These are phyloP conservation scores for Drosophila pruinosa DNA, from an alignment of 1,140 invertebrate species.

Conservation along the genomic window DNA sequence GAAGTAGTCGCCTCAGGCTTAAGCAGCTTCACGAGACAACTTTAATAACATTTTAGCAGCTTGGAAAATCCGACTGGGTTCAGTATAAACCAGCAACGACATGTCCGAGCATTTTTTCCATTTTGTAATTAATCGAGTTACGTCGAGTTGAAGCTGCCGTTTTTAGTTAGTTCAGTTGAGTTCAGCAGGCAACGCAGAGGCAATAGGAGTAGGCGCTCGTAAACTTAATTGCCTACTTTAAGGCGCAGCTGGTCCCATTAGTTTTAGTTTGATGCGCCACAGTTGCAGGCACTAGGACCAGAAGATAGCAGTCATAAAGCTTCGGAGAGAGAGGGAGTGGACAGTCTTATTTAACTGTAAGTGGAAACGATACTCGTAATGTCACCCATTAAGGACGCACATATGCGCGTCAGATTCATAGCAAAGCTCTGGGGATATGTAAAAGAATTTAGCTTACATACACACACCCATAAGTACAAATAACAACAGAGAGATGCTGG, in stretches of 20 bases:
- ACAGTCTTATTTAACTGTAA: constrained; percentile 28
- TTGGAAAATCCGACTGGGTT: not conserved
- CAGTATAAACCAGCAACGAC: constrained; percentile 16
- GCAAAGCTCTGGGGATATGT: constrained; percentile 55
- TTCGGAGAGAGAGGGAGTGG: not conserved
- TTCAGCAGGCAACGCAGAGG: not conserved
- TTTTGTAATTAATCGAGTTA: constrained; percentile 64
- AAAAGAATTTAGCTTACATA: constrained; percentile 46
- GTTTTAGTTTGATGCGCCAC: constrained; percentile 48
- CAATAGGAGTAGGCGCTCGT: constrained; percentile 30
- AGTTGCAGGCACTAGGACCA: constrained; percentile 9
- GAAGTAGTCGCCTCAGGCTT: not conserved
- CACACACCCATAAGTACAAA: constrained; percentile 18
- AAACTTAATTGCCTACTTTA: constrained; percentile 69
- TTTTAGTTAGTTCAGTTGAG: not conserved
- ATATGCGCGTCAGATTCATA: constrained; percentile 44
- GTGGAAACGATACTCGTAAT: constrained; percentile 46
- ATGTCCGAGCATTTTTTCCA: constrained; percentile 5
- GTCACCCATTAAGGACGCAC: constrained; percentile 63
- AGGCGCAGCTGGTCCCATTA: constrained; percentile 59
- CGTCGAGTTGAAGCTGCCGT: not conserved
- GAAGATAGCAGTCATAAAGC: not conserved
- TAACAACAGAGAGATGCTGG: constrained; percentile 34
- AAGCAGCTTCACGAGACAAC: not conserved
- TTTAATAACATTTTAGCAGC: constrained; percentile 14